phyloP scores from a whole-genome alignment of 2,888 invertebrate species.

The Ophraella communa region DNA sequence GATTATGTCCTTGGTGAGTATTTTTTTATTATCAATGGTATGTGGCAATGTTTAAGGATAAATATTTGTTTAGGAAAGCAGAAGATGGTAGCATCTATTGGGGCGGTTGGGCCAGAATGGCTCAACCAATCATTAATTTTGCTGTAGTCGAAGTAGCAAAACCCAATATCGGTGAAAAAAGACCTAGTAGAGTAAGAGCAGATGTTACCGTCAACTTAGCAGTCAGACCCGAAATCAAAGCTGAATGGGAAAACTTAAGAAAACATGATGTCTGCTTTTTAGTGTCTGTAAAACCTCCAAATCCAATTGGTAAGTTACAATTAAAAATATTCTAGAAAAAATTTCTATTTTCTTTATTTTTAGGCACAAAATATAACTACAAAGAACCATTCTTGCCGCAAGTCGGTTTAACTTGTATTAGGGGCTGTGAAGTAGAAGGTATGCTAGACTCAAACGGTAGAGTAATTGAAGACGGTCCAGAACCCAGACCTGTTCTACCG shows the following conservation, averaged over 20 bases:
- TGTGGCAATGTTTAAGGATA: background rate
- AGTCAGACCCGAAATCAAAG: constrained; percentile 88
- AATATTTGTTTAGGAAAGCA: constrained; percentile 67
- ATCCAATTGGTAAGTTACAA: constrained; percentile 73
- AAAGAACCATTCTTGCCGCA: constrained; percentile 89
- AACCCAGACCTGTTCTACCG: constrained; percentile 83
- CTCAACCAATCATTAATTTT: constrained; percentile 90
- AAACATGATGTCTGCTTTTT: constrained; percentile 99
- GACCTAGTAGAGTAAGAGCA: constrained; percentile 93
- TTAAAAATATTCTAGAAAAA: background rate
- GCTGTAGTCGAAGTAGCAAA: constrained; percentile 94
- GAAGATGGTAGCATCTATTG: constrained; percentile 88
- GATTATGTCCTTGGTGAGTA: constrained; percentile 90
- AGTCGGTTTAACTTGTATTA: constrained; percentile 88
- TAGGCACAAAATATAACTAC: constrained; percentile 80
- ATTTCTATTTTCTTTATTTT: background rate
- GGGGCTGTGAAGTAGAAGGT: constrained; percentile 98
- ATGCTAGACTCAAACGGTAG: constrained; percentile 95
- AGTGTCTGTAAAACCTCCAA: constrained; percentile 85
- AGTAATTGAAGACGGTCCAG: constrained; percentile 95
- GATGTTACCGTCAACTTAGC: constrained; percentile 93
- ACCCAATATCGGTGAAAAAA: constrained; percentile 90
- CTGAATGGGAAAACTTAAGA: constrained; percentile 95
- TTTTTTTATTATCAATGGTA: background rate
- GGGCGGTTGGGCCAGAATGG: constrained; percentile 99